Evolutionary conservation across 92 coral and sea anemone species (phyloP).

Genomic region (Heteractis magnifica): DNA sequence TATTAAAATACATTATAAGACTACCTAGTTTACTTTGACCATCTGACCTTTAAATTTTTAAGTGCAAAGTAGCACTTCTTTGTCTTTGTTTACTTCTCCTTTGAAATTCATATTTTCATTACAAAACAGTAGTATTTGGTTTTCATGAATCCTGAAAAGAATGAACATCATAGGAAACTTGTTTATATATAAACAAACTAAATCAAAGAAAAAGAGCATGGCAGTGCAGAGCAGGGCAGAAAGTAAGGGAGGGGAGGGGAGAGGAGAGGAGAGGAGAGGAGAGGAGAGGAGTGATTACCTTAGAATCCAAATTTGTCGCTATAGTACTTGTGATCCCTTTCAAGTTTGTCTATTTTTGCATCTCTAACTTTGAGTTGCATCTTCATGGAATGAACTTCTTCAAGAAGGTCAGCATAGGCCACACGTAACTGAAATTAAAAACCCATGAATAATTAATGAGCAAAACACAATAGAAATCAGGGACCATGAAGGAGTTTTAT

Average conservation of each 20-base stretch:
- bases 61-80: background rate
- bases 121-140: background rate
- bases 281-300: constrained; percentile 2
- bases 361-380: constrained; percentile 71
- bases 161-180: background rate
- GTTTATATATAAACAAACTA: background rate
- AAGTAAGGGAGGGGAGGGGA: background rate
- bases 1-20: constrained; percentile 5
- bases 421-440: constrained; percentile 55
- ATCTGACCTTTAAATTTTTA: background rate
- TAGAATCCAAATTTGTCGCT: constrained; percentile 52
- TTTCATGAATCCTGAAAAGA: background rate
- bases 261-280: background rate
- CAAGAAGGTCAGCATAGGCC: constrained; percentile 73
- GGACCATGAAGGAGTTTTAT: background rate
- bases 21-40: background rate
- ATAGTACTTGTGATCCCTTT: constrained; percentile 61
- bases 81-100: too few relatives aligned
- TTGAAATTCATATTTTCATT: background rate
- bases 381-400: constrained; percentile 63
- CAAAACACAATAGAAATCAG: too few relatives aligned
- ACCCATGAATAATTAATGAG: background rate
- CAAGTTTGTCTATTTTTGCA: constrained; percentile 60
- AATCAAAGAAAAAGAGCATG: background rate
- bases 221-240: background rate